A percentile compares a stretch with the other conserved stretches of the same genome.
Conservation (phyloP, 1,140 invertebrate species). For the Venustaconcha ellipsiformis region DNA sequence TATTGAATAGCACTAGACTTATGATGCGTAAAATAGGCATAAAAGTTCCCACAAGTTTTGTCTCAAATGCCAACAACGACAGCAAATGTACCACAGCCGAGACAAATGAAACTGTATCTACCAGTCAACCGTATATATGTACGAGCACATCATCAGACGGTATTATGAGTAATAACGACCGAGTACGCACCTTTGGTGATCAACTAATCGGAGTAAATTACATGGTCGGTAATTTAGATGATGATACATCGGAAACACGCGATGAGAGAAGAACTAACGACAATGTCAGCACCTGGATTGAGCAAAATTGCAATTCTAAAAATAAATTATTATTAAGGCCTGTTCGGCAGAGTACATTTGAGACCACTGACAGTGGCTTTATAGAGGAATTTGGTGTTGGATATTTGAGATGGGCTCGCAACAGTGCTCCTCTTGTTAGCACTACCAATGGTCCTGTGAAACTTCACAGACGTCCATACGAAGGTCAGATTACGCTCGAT, state of each 20-base stretch:
- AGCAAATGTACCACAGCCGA: no score
- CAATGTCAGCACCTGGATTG: constrained; percentile 27
- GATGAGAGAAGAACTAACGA: not conserved
- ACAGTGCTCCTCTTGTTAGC: not conserved
- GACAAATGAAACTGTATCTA: no score
- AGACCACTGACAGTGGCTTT: constrained; percentile 27
- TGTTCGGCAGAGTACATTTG: constrained; percentile 18
- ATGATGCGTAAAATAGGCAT: constrained; percentile 10
- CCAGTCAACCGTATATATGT: no score
- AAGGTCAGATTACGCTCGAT: constrained; percentile 18
- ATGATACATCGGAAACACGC: not conserved
- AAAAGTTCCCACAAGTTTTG: not conserved
- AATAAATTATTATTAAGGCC: constrained; percentile 1
- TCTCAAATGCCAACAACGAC: no score
- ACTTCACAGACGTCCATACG: constrained; percentile 6
- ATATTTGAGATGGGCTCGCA: no score
- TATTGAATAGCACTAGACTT: constrained; percentile 10
- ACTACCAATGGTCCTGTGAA: constrained; percentile 18
- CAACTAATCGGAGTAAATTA: no score
- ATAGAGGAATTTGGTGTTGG: constrained; percentile 7
- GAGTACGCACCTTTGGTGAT: no score
- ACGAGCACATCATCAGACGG: no score
- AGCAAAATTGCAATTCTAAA: constrained; percentile 10
- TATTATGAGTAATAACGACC: no score
- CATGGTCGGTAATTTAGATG: no score